Percentiles rank a stretch among this genome's conserved stretches.
Conservation (phyloP, 1,140 invertebrate genomes). For the Pinna nobilis region DNA sequence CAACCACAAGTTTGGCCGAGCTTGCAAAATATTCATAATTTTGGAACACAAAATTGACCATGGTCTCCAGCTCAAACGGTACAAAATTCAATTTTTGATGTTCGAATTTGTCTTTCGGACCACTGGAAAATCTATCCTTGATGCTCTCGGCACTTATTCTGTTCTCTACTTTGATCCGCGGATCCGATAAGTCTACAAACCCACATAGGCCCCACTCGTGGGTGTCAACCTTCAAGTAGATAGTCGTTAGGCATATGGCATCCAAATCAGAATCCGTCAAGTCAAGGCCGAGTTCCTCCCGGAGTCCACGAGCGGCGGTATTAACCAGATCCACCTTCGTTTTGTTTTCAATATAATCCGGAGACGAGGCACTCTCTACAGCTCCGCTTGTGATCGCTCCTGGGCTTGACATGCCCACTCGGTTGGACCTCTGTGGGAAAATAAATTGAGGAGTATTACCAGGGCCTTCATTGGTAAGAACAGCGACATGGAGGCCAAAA, state of each 20-base stretch:
- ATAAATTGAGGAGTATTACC: slow-evolving; percentile 40
- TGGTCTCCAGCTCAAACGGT: slow-evolving; percentile 41
- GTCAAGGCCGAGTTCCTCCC: slow-evolving; percentile 47
- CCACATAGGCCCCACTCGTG: slow-evolving; percentile 54
- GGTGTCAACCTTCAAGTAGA: slow-evolving; percentile 49
- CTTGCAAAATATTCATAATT: slow-evolving; percentile 50
- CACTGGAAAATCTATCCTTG: slow-evolving; percentile 41
- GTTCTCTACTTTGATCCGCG: slow-evolving; percentile 29
- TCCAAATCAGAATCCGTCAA: slow-evolving; percentile 34
- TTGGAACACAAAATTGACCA: slow-evolving; percentile 47
- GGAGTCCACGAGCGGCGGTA: slow-evolving; percentile 42
- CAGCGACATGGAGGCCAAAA: slow-evolving; percentile 50
- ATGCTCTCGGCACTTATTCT: slow-evolving; percentile 34
- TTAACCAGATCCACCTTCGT: slow-evolving; percentile 36
- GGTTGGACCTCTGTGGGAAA: slow-evolving; percentile 35
- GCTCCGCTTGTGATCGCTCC: slow-evolving; percentile 48
- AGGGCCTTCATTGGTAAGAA: slow-evolving; percentile 48
- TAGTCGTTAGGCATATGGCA: slow-evolving; percentile 43
- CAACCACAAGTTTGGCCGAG: slow-evolving; percentile 50
- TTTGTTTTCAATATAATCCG: slow-evolving; percentile 19
- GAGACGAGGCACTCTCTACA: slow-evolving; percentile 44
- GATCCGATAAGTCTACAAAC: slow-evolving; percentile 44
- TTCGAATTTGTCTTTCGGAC: slow-evolving; percentile 53
- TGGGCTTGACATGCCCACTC: slow-evolving; percentile 38
- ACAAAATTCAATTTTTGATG: slow-evolving; percentile 39